Conservation (phyloP, 1,140 invertebrate species). For the Bombus impatiens region DNA sequence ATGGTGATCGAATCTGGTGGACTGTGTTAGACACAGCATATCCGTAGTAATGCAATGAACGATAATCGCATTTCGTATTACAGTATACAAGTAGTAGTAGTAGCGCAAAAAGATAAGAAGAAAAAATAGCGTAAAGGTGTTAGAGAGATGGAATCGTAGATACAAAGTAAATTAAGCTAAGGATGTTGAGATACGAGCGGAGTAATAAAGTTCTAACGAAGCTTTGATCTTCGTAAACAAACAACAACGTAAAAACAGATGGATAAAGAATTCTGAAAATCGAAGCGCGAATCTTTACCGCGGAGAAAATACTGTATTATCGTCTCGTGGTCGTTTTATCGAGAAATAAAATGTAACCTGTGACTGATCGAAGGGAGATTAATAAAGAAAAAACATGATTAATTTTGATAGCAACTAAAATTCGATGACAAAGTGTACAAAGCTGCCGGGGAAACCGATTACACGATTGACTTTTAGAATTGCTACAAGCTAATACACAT, state of each 20-base stretch:
- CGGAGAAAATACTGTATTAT: not conserved
- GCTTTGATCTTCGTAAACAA: not conserved
- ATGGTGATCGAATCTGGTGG: constrained; percentile 21
- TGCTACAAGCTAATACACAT: constrained; percentile 12
- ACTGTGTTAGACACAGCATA: not conserved
- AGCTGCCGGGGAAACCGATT: constrained; percentile 14
- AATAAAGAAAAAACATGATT: constrained; percentile 25
- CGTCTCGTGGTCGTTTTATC: not conserved
- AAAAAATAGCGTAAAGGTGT: not conserved
- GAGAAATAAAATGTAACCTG: not conserved
- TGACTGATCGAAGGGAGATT: not conserved
- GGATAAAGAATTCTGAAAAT: too few species aligned
- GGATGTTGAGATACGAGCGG: not conserved
- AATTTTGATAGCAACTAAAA: not conserved
- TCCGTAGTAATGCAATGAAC: not conserved
- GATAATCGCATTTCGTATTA: not conserved
- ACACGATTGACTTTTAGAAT: constrained; percentile 34
- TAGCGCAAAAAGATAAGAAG: not conserved
- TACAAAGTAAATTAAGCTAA: not conserved
- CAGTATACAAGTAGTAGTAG: too few species aligned
- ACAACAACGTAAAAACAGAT: not conserved
- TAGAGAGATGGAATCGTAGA: not conserved
- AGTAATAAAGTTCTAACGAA: not conserved
- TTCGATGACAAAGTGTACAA: constrained; percentile 15
- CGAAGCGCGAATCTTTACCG: not conserved